A percentile compares a stretch with the other conserved stretches of the same genome.
phyloP scores from a whole-genome alignment of 2,797 vertebrate genomes.

The Emys orbicularis region DNA sequence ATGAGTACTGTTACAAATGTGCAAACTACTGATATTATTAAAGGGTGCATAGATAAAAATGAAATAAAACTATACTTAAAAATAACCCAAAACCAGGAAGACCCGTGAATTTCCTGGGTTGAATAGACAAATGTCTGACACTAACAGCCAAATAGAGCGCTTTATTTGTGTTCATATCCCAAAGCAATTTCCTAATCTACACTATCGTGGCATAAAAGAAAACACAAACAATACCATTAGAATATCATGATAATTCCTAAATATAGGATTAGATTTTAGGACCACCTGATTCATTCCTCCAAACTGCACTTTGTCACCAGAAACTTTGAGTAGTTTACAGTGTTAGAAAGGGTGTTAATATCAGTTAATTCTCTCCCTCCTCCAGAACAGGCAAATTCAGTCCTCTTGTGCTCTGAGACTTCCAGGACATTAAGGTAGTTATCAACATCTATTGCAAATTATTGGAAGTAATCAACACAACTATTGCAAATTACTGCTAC shows the following conservation, averaged over 20 bases:
- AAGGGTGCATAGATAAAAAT: background rate
- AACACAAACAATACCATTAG: background rate
- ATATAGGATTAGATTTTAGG: background rate
- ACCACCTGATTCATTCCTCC: background rate
- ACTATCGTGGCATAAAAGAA: background rate
- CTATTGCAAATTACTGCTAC: background rate
- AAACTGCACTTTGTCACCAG: background rate
- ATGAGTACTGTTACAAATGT: background rate
- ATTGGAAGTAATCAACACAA: background rate
- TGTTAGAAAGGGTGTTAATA: accelerated
- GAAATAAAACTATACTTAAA: background rate
- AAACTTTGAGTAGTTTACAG: background rate
- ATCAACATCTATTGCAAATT: background rate
- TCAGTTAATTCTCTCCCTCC: background rate
- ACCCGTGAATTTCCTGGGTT: background rate
- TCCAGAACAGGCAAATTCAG: background rate
- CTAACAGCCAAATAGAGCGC: background rate
- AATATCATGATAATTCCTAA: background rate
- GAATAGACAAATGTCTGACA: background rate
- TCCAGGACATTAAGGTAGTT: background rate
- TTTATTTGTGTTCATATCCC: background rate
- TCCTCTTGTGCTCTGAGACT: background rate
- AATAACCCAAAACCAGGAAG: background rate
- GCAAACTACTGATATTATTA: background rate
- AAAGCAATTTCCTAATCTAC: background rate